Base-by-base conservation (phyloP, 1,140 invertebrate species). In the Bathynomus jamesi region DNA sequence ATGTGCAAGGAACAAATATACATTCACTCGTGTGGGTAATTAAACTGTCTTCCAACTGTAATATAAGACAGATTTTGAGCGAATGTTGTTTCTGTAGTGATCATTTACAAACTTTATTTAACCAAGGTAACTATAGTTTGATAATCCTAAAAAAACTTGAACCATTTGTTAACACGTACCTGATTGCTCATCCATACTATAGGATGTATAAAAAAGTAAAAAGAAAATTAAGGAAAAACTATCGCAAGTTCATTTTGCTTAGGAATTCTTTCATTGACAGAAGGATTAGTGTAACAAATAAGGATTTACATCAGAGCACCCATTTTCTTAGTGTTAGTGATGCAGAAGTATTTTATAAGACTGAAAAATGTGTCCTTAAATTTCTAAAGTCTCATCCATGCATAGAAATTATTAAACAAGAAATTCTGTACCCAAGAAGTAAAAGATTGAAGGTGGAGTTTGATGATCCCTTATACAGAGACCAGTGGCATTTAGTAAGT, bases 401-500 rank as follows among this genome's bases (percentile, higher is more conserved):
- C 61, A 27, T 76, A n/a, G 53, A 11, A 2, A 70, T 66, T 65
- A 60, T 65, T 28, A 65, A 61, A 28, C 74, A 76, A 31, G 74
- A 76, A 67, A 71, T 76, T 11, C 71, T 76, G 25, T 61, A 65
- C 31, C 61, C 53, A 0, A 28, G 71, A 40, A 27, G 62, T 60
- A 76, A 76, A 29, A 46, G 74, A 25, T 65, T 31, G 13, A 73
- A 60, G 31, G 21, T 76, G n/a, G 62, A 73, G 5, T 76, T 76
- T 68, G 63, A 53, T n/a, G 74, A 76, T 24, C 74, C 74, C 11
- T 32, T 76, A 10, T 76, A 73, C 65, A 46, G 67, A 13, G 67
- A 76, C 28, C 74, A 76, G 68, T 76, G 74, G 74, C 74, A 76
- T 61, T 30, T 76, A 67, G 74, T 76, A 68, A 72, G 74, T 27